Conservation (phyloP, 2,888 invertebrate genomes). For the Julus scandinavius region DNA sequence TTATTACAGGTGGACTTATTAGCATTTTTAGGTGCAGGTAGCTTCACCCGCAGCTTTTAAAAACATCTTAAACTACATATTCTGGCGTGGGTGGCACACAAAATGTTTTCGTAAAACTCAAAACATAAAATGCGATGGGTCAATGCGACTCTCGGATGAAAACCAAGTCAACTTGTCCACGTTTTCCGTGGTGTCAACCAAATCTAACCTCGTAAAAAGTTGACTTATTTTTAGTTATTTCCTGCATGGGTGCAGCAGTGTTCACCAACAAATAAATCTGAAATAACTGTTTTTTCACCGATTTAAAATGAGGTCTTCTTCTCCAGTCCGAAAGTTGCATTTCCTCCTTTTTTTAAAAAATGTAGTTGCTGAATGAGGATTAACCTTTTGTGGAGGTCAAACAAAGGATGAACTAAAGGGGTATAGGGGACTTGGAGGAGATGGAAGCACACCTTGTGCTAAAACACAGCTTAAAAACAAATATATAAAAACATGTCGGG, state of each 20-base stretch:
- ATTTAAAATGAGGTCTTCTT: not conserved
- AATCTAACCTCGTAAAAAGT: not conserved
- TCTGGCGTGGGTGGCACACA: not conserved
- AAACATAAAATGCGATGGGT: constrained; percentile 11
- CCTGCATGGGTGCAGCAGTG: not conserved
- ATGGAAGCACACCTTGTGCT: not conserved
- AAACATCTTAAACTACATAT: not conserved
- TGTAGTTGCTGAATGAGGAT: not conserved
- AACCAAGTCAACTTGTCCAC: not conserved
- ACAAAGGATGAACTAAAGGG: too few relatives aligned
- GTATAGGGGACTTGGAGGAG: too few relatives aligned
- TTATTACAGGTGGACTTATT: not conserved
- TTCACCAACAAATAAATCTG: not conserved
- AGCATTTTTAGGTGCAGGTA: constrained; percentile 28
- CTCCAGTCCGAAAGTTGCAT: not conserved
- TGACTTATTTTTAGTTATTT: constrained; percentile 20
- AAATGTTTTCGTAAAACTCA: not conserved
- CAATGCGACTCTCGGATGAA: not conserved
- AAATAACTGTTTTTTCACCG: not conserved
- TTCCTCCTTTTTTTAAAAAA: not conserved
- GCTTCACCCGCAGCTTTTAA: not conserved
- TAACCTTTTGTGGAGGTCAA: constrained; percentile 30
- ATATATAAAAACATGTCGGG: too few relatives aligned
- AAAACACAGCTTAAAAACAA: not conserved
- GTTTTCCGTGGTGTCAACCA: not conserved